Conservation (phyloP, 2,797 vertebrate species). For the Buceros bicornis region DNA sequence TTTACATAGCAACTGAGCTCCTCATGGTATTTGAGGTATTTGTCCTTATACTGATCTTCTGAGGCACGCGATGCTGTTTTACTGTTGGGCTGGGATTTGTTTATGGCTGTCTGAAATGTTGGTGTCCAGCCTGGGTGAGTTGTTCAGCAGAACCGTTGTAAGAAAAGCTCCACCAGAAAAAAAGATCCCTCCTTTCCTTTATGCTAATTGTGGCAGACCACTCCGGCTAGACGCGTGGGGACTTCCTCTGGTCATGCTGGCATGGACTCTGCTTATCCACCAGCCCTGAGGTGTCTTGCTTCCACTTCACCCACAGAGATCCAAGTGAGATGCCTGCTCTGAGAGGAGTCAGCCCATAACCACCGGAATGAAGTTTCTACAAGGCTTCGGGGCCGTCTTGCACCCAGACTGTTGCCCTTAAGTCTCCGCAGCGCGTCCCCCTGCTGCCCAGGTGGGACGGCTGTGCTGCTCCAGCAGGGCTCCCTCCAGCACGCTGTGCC, state of each 20-base stretch:
- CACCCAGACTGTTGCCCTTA: not conserved
- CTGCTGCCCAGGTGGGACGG: accelerated
- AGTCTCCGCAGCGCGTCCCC: not conserved
- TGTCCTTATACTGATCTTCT: not conserved
- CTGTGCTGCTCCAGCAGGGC: not conserved
- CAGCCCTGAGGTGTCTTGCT: not conserved
- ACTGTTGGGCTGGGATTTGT: not conserved
- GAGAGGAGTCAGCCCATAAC: not conserved
- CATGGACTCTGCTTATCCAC: not conserved
- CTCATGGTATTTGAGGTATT: not conserved
- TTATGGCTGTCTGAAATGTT: not conserved
- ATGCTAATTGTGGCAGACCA: accelerated
- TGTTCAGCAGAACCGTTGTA: not conserved
- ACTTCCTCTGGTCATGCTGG: not conserved
- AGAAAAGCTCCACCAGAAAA: not conserved
- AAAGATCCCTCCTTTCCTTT: not conserved
- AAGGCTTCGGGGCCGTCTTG: not conserved
- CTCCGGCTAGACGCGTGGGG: accelerated
- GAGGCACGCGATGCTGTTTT: accelerated
- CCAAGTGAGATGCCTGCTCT: not conserved
- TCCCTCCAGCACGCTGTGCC: not conserved
- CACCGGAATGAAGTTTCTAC: not conserved
- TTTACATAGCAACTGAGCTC: accelerated
- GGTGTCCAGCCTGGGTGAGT: not conserved
- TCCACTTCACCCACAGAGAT: too few species aligned